phyloP scores from a whole-genome alignment of 2,113 vertebrate genomes.

The Campylomormyrus tamandua region DNA sequence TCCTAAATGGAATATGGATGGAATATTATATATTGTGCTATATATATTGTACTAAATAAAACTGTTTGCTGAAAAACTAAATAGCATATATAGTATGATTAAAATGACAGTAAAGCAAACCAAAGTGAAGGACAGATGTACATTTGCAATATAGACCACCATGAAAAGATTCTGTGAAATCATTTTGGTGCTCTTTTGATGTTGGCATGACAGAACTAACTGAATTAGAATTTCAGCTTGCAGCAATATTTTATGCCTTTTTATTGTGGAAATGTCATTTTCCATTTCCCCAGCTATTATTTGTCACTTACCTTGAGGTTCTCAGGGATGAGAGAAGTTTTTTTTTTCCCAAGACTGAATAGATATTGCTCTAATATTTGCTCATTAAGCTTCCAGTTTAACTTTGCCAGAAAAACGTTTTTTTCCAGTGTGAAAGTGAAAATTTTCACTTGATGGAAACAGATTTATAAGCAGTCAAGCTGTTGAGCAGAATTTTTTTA shows the following conservation, averaged over 20 bases:
- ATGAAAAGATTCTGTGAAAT: neutral
- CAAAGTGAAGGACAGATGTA: neutral
- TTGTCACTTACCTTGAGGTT: neutral
- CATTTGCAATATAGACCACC: neutral
- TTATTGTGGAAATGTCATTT: neutral
- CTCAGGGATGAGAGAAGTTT: neutral
- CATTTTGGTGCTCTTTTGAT: neutral
- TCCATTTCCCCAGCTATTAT: neutral
- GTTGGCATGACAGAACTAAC: neutral
- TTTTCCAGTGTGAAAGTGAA: too few species aligned
- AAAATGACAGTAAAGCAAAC: neutral
- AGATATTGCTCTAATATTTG: neutral
- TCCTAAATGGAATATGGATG: too few species aligned
- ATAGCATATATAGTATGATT: neutral
- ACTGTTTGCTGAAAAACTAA: too few species aligned
- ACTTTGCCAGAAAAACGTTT: neutral
- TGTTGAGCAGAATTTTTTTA: neutral
- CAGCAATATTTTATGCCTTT: neutral
- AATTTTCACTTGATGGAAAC: too few species aligned
- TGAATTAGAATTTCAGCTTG: neutral
- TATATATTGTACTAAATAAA: too few species aligned
- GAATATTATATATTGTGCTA: too few species aligned
- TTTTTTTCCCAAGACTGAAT: neutral
- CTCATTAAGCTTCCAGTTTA: slow-evolving; percentile 29
- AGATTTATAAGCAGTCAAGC: neutral